Conservation (phyloP, 2,888 invertebrate genomes). For the Troides aeacus region DNA sequence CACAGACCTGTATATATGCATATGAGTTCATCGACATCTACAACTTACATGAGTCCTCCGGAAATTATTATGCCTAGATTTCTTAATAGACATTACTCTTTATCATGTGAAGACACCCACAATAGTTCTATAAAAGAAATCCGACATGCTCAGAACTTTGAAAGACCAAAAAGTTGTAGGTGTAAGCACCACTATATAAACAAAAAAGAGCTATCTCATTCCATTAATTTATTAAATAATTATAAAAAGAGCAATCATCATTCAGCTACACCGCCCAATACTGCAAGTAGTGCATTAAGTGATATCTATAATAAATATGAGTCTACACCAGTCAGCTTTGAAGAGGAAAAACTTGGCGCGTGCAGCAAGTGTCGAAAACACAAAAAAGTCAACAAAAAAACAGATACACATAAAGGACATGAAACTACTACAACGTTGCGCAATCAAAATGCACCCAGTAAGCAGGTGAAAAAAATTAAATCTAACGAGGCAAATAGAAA, state of each 20-base stretch:
- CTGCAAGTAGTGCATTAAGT: slow-evolving; percentile 37
- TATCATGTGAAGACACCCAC: slow-evolving; percentile 44
- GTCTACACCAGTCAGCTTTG: slow-evolving; percentile 4
- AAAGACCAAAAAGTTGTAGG: slow-evolving; percentile 40
- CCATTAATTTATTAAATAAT: not conserved
- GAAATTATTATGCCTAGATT: slow-evolving; percentile 64
- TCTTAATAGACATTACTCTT: slow-evolving; percentile 44
- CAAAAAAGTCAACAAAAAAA: slow-evolving; percentile 22
- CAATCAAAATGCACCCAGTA: slow-evolving; percentile 7
- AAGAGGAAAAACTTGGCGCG: slow-evolving; percentile 1
- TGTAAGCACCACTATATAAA: slow-evolving; percentile 40
- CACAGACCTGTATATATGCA: slow-evolving; percentile 59
- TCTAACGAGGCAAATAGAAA: slow-evolving; percentile 28
- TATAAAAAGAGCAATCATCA: slow-evolving; percentile 14
- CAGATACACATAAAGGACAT: not conserved
- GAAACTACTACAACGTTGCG: not conserved
- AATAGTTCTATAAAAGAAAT: slow-evolving; percentile 39
- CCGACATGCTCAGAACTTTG: slow-evolving; percentile 34
- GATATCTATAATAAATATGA: slow-evolving; percentile 9
- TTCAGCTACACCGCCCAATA: slow-evolving; percentile 52
- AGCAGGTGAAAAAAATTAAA: slow-evolving; percentile 25
- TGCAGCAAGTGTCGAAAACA: slow-evolving; percentile 28
- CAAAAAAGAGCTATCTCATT: slow-evolving; percentile 9
- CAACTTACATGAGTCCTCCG: slow-evolving; percentile 76
- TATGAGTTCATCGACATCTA: slow-evolving; percentile 75